A percentile compares a stretch with the other conserved stretches of the same genome.
phyloP scores from a whole-genome alignment of 1,140 invertebrate genomes.

The Pseudomyrmex flavicornis region DNA sequence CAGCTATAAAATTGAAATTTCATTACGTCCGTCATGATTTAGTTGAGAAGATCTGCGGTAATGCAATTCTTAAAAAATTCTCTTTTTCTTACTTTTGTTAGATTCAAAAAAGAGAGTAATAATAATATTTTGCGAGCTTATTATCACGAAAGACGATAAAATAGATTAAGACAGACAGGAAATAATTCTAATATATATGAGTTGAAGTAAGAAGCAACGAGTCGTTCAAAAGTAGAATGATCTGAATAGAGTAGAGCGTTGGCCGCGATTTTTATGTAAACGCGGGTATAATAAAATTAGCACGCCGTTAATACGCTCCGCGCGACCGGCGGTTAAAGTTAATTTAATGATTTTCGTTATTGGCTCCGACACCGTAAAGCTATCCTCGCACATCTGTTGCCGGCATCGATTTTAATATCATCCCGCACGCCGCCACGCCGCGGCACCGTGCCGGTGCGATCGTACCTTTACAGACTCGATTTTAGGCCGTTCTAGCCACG shows the following conservation, averaged over 20 bases:
- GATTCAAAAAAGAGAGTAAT: not conserved
- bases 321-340: constrained; percentile 73
- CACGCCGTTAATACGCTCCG: constrained; percentile 77
- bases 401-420: constrained; percentile 83
- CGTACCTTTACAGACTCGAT: constrained; percentile 34
- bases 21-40: not conserved
- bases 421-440: constrained; percentile 61
- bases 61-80: not conserved
- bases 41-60: not conserved
- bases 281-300: constrained; percentile 82
- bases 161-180: too few species aligned
- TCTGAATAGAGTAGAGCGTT: not conserved
- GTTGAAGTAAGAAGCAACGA: not conserved
- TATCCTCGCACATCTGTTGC: constrained; percentile 83
- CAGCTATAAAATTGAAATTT: not conserved
- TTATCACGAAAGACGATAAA: too few species aligned
- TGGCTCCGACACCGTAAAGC: constrained; percentile 80
- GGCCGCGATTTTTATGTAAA: constrained; percentile 64
- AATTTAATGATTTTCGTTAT: constrained; percentile 85
- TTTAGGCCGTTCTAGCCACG: constrained; percentile 8
- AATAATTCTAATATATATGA: not conserved
- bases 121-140: not conserved
- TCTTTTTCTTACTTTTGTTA: too few species aligned
- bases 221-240: not conserved
- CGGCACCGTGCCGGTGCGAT: constrained; percentile 15